Base-by-base conservation (phyloP, 2,888 invertebrate species). In the Leucania comma region DNA sequence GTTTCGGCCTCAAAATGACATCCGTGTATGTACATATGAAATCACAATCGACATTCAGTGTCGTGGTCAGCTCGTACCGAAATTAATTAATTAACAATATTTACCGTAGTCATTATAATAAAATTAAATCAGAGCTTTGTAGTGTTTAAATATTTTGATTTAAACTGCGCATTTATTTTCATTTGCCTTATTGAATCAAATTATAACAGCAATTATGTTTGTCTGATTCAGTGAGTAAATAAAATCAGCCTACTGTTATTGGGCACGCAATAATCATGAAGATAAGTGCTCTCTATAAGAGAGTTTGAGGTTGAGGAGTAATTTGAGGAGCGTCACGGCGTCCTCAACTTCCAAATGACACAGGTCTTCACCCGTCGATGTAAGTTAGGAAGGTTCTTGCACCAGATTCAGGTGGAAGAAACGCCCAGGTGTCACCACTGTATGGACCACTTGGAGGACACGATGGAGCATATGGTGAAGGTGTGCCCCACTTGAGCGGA, bases 1-100 rank as follows among this genome's bases (percentile, higher is more conserved):
- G 51, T 22, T 61, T 46, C 17, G 22, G 57, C 51, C 61, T 35
- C 61, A 68, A 68, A 68, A n/a, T 62, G 59, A 48, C 48, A 26
- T 42, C 26, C 53, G 76, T 24, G 32, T 63, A 20, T 62, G 20
- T 48, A 12, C 58, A 63, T 63, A n/a, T 10, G 50, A 63, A 59
- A 75, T 70, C 62, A 17, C 62, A 50, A 75, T 54, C 53, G 32
- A n/a, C 62, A 70, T 70, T 32, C 62, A 62, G 20, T 17, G 1
- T 10, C 10, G 77, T 12, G 71, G 71, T 50, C 63, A 6, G 10
- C 10, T 14, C 26, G 48, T 26, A 32, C 24, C 50, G 35, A 56
- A 38, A 61, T 53, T 50, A 22, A 76, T 75, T 70, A 76, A 76
- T 75, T 26, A 42, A 9, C 32, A 32, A 53, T 42, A 42, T 42